Evolutionary conservation across 2,888 invertebrate species (phyloP), one percentile per base, ranked within the genome.

Genomic region (Leptopterna dolabrata): DNA sequence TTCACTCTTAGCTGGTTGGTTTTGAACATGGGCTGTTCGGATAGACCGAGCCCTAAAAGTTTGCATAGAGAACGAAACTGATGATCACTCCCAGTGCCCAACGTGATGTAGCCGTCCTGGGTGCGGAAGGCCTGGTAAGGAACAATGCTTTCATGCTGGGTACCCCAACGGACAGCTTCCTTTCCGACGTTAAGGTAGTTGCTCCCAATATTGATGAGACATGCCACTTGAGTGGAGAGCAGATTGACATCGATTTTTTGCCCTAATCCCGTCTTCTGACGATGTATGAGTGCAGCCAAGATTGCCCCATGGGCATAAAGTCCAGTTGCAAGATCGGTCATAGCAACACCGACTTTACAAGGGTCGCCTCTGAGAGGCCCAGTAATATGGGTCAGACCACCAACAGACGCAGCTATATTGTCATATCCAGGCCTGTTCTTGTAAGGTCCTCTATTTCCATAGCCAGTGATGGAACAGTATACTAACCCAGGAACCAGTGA

Each of bases 231-330:
- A 0, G 98, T 98, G 0, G 98, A 97, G 0, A 99, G 92, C n/a
- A 99, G 93, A 92, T 98, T 95, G 90, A 97, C 98, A 91, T 98
- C 97, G 85, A 99, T 96, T 93, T 96, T 97, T 91, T 98, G 98
- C 0, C 99, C 99, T 89, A 92, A 92, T 0, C 96, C 96, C 0
- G 97, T 97, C 90, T 94, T 94, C 11, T 93, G 92, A 83, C 97
- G 93, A 90, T 97, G 95, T 88, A 97, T 92, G 6, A 99, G 92
- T 0, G 98, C 98, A 0, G 98, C 97, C 93, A 98, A 93, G 89
- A 99, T 98, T 0, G 99, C 97, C 19, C 98, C 98, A 91, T 98
- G 97, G 0, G 98, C 97, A 91, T 97, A 98, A 2, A 99, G 93
- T 0, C 99, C 99, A 0, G 99, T 98, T 0, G 97, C 95, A 83